Percentiles rank a stretch among this genome's conserved stretches.
Evolutionary conservation across 2,888 invertebrate species (phyloP).

Genomic region (Melieria crassipennis): DNA sequence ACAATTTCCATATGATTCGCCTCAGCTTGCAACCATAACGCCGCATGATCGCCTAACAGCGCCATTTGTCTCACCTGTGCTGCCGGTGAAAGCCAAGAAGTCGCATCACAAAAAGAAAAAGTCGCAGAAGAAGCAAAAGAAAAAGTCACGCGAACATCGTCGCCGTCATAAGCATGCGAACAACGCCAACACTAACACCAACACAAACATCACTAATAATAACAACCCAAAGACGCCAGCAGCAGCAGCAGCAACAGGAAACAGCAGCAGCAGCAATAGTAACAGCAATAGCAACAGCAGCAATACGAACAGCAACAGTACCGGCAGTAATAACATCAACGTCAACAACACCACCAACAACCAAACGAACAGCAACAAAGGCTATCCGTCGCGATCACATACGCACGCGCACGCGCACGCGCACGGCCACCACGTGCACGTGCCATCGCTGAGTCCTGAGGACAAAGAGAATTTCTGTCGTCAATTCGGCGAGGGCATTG

Average conservation of each 20-base stretch:
- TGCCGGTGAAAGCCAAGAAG: constrained; percentile 43
- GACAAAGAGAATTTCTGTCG: constrained; percentile 61
- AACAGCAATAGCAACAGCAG: constrained; percentile 32
- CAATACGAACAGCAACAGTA: constrained; percentile 28
- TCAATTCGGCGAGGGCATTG: constrained; percentile 46
- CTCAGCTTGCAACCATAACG: constrained; percentile 32
- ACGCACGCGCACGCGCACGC: constrained; percentile 26
- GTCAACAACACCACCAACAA: constrained; percentile 41
- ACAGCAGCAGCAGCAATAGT: constrained; percentile 37
- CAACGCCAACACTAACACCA: neutral
- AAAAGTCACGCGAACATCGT: constrained; percentile 58
- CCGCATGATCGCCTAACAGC: constrained; percentile 35
- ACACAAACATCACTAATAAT: constrained; percentile 8
- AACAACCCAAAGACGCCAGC: constrained; percentile 34
- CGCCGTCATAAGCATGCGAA: constrained; percentile 57
- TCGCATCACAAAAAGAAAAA: constrained; percentile 58
- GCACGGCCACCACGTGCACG: constrained; percentile 40
- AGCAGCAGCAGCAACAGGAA: constrained; percentile 28
- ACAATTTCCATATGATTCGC: constrained; percentile 29
- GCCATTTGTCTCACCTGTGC: constrained; percentile 25
- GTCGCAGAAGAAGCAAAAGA: constrained; percentile 59
- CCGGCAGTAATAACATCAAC: constrained; percentile 36
- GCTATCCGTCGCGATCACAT: constrained; percentile 26
- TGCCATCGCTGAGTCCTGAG: constrained; percentile 56
- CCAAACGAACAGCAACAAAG: constrained; percentile 38